A percentile compares a stretch with the other conserved stretches of the same genome.
Evolutionary conservation across 2,797 vertebrate genomes (phyloP).

Genomic region (Fratercula arctica): DNA sequence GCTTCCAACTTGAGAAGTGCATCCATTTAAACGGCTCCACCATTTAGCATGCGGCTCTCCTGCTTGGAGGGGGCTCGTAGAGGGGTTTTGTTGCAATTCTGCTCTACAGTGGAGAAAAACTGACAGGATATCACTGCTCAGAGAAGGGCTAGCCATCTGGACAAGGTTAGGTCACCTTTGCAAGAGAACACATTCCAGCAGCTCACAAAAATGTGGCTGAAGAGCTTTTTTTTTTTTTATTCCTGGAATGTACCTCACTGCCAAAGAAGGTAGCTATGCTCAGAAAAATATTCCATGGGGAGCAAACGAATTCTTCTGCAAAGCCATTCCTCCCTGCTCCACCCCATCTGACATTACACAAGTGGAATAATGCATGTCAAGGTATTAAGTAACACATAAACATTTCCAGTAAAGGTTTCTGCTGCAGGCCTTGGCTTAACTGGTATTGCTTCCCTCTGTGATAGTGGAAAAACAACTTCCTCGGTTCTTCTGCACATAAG

Average conservation of each 20-base stretch:
- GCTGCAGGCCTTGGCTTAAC: constrained; percentile 4
- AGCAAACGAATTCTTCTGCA: constrained; percentile 35
- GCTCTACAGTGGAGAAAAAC: neutral
- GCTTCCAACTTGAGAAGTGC: neutral
- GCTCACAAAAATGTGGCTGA: constrained; percentile 4
- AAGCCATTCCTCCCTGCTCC: constrained; percentile 35
- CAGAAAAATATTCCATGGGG: constrained; percentile 37
- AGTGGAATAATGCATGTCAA: constrained; percentile 61
- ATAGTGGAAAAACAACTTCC: constrained; percentile 26
- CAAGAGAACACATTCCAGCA: neutral
- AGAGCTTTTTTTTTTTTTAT: neutral
- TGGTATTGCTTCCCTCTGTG: constrained; percentile 1
- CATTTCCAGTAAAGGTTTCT: constrained; percentile 57
- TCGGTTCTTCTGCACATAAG: neutral
- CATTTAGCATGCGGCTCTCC: neutral
- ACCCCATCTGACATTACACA: constrained; percentile 39
- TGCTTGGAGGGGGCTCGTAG: neutral
- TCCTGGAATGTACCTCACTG: constrained; percentile 23
- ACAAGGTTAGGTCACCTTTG: constrained; percentile 6
- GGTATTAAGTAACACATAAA: constrained; percentile 63
- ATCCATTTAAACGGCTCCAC: neutral
- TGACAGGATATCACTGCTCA: neutral
- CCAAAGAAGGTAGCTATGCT: constrained; percentile 25
- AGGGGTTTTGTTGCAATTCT: neutral
- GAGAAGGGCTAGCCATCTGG: neutral